Base-by-base conservation (phyloP, 2,113 vertebrate species). In the Brachirus orientalis region DNA sequence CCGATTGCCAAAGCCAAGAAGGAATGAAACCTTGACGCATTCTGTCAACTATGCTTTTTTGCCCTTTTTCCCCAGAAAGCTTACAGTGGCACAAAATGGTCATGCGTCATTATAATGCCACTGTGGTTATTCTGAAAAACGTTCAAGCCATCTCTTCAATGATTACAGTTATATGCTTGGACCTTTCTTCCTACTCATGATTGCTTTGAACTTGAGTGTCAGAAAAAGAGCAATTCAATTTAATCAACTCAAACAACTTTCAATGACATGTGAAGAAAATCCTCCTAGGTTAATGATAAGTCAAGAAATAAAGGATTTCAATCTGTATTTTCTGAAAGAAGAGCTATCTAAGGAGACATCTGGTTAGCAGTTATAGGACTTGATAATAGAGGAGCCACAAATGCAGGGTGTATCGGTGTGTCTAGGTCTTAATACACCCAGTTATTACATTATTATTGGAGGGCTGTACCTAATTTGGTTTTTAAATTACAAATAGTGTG, bases 341-440 rank as follows among this genome's bases (percentile, higher is more conserved):
- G 13, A 8, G 14, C 73, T 75, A 79, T 85, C 72, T 73, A 58
- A 77, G 68, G 55, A 69, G 63, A 76, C 54, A 64, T 87, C n/a
- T n/a, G n/a, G n/a, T n/a, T n/a, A n/a, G n/a, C 72, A 87, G 80
- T 73, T 69, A 76, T 77, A 87, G 77, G 80, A n/a, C n/a, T n/a
- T n/a, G n/a, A n/a, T n/a, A n/a, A n/a, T n/a, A n/a, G n/a, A n/a
- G 83, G 81, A 83, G 18, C 59, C 64, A 19, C 72, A 82, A 28
- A 28, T 4, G 6, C 63, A 84, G 85, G 71, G 20, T 70, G 52
- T 71, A 58, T 72, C 52, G 60, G 33, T n/a, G n/a, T n/a, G n/a
- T 72, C 46, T 53, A 13, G 13, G 67, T 81, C 56, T 61, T 81
- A 62, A 73, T 43, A 62, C 64, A 22, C 41, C 35, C 16, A 50